Base-by-base conservation (phyloP, 2,797 vertebrate genomes). In the Myotis vivesi region DNA sequence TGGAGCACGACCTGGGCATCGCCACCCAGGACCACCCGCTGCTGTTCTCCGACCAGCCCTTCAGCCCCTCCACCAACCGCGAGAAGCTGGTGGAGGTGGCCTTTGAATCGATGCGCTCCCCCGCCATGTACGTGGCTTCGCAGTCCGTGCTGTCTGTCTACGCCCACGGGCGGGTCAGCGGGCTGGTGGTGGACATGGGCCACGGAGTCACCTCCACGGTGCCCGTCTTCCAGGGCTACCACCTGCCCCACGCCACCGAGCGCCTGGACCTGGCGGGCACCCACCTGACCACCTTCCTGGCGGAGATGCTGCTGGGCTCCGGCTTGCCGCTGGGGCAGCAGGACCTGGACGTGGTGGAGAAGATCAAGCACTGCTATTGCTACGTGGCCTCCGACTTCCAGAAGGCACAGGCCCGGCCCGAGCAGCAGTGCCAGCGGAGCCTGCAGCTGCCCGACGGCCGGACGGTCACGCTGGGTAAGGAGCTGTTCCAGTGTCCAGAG, bases 211-310 rank as follows among this genome's bases (percentile, higher is more conserved):
- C 97, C 33, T 97, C 96, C 79, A 84, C 96, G 0, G 97, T 97
- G 16, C 98, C 98, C 0, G 98, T 98, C 77, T 91, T 96, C 36
- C 96, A 98, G 41, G 98, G 98, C n/a, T 97, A 97, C 92, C 92
- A 92, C 55, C 64, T 98, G 59, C 97, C 96, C 0, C 96, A 97
- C 0, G 97, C 97, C 84, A 85, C 44, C 0, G 86, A 97, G 87
- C 96, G 97, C 59, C 95, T 98, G 81, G 97, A 98, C 53, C 51
- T 98, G 46, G 98, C 97, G 0, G 98, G 98, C 20, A 30, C 68
- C 23, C 95, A 98, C 57, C 90, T 98, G 88, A 98, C 97, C 0
- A 92, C 94, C 46, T 98, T 97, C 85, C 92, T 98, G 89, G 97
- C 90, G 0, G 96, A 97, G 79, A 82, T 88, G 38, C 93, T 98